phyloP scores from a whole-genome alignment of 2,888 invertebrate genomes.

The Gymnoscelis rufifasciata region DNA sequence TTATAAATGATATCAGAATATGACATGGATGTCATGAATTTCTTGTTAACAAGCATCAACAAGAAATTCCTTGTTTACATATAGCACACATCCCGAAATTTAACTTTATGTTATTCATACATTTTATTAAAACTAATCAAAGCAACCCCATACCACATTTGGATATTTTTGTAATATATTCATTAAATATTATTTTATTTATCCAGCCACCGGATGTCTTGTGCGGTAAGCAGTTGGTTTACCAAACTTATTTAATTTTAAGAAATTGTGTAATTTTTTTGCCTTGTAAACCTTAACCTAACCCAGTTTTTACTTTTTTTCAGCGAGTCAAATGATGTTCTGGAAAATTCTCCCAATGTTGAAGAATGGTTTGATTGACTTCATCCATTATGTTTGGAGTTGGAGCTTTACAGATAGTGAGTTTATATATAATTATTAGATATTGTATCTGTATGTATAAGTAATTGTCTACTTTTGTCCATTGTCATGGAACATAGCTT shows the following conservation, averaged over 20 bases:
- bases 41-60: too few relatives aligned
- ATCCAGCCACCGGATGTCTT: slow-evolving; percentile 13
- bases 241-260: slow-evolving; percentile 3
- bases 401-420: not conserved
- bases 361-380: slow-evolving; percentile 86
- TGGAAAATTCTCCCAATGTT: slow-evolving; percentile 91
- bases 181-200: slow-evolving; percentile 9
- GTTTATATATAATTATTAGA: not conserved
- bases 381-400: slow-evolving; percentile 4
- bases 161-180: slow-evolving; percentile 1
- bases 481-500: not conserved
- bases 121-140: too few relatives aligned
- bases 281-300: too few relatives aligned
- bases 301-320: slow-evolving; percentile 54
- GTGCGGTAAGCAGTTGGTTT: slow-evolving; percentile 16
- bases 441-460: not conserved
- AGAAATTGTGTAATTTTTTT: not conserved
- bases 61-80: too few relatives aligned
- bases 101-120: too few relatives aligned
- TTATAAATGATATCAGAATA: too few relatives aligned
- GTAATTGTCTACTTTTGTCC: not conserved
- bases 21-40: too few relatives aligned
- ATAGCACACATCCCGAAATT: too few relatives aligned
- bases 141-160: not conserved
- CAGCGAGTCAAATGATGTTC: slow-evolving; percentile 90